Conservation (phyloP, 2,797 vertebrate genomes). For the Chaenodraco wilsoni region DNA sequence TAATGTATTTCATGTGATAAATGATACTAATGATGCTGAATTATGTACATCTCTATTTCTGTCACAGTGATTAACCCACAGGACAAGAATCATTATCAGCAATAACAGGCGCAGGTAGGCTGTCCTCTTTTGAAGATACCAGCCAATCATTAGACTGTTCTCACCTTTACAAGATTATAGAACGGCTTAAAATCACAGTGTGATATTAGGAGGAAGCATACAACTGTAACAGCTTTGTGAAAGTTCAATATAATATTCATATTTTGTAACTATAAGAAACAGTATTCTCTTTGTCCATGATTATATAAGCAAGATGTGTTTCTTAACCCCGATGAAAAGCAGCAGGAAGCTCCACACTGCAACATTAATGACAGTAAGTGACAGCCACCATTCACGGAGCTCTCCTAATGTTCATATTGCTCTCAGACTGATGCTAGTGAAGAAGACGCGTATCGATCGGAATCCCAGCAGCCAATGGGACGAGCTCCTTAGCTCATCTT, state of each 20-base stretch:
- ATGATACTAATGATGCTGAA: constrained; percentile 20
- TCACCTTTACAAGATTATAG: neutral
- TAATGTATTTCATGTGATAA: neutral
- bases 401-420: constrained; percentile 37
- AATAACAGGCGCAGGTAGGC: neutral
- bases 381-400: constrained; percentile 28
- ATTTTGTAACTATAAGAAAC: neutral
- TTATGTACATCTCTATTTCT: constrained; percentile 26
- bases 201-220: neutral
- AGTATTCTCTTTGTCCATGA: neutral
- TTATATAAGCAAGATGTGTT: neutral
- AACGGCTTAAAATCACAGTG: neutral
- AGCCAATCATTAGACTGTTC: neutral
- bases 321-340: neutral
- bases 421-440: constrained; percentile 39
- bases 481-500: constrained; percentile 66
- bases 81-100: constrained; percentile 1
- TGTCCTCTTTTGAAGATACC: neutral
- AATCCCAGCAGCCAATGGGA: constrained; percentile 59
- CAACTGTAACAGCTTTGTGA: neutral
- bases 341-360: constrained; percentile 7
- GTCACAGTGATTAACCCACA: constrained; percentile 21
- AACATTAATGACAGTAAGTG: constrained; percentile 30
- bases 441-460: constrained; percentile 54
- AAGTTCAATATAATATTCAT: neutral